A percentile compares a stretch with the other conserved stretches of the same genome.
phyloP scores from a whole-genome alignment of 2,113 vertebrate species.

The Otus sunia region DNA sequence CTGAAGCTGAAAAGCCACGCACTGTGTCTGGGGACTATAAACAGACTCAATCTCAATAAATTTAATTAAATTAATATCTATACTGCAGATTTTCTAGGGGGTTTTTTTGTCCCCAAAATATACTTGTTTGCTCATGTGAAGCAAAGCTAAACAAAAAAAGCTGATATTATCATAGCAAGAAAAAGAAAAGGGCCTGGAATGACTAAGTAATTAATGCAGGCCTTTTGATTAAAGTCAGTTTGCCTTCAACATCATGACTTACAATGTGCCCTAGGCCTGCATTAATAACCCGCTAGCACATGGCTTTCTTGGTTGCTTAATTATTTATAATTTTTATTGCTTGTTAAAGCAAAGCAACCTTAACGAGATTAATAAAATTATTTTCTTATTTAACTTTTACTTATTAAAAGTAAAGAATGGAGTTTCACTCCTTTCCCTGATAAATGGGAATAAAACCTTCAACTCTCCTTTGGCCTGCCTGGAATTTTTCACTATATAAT shows the following conservation, averaged over 20 bases:
- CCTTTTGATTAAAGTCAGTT: slow-evolving; percentile 71
- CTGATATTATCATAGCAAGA: background rate
- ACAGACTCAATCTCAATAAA: background rate
- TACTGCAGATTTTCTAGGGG: background rate
- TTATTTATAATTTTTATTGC: slow-evolving; percentile 64
- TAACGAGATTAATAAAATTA: slow-evolving; percentile 56
- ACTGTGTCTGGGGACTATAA: background rate
- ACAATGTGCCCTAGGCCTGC: slow-evolving; percentile 35
- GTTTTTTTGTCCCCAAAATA: background rate
- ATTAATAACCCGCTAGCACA: slow-evolving; percentile 56
- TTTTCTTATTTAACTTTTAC: slow-evolving; percentile 40
- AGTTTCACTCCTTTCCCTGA: background rate
- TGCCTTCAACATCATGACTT: slow-evolving; percentile 62
- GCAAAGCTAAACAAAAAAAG: background rate
- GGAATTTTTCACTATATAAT: background rate
- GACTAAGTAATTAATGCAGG: slow-evolving; percentile 50
- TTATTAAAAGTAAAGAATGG: background rate
- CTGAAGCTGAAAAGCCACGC: background rate
- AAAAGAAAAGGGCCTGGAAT: slow-evolving; percentile 34
- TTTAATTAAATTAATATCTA: background rate
- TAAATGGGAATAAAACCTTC: background rate
- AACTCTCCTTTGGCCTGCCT: background rate
- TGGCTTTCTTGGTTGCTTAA: slow-evolving; percentile 51
- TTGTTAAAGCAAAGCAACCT: slow-evolving; percentile 51
- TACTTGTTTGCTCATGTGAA: background rate